Percentiles rank a stretch among this genome's conserved stretches.
phyloP scores from a whole-genome alignment of 1,140 invertebrate species.

The Lethrus apterus region DNA sequence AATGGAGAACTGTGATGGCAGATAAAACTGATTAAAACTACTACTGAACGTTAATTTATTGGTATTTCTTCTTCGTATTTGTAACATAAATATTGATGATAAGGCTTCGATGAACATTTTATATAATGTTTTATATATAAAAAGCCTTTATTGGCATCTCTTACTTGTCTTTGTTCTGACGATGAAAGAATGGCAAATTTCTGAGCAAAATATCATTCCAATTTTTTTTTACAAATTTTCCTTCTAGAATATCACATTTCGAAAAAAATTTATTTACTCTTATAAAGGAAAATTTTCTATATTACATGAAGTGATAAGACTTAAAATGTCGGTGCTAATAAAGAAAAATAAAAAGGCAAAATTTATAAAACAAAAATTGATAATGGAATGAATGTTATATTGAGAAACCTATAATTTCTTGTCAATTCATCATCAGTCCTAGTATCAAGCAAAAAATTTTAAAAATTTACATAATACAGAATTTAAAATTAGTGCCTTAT shows the following conservation, averaged over 20 bases:
- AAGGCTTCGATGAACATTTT: too few relatives aligned
- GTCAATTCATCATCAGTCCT: too few relatives aligned
- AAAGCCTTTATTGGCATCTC: constrained; percentile 4
- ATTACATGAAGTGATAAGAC: constrained; percentile 9
- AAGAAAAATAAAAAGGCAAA: constrained; percentile 7
- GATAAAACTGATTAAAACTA: neutral
- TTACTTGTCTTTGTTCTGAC: constrained; percentile 2
- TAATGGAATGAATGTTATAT: too few relatives aligned
- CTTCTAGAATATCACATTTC: neutral
- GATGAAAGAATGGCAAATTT: neutral
- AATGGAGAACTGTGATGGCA: constrained; percentile 2
- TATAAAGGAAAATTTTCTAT: too few relatives aligned
- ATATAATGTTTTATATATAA: too few relatives aligned
- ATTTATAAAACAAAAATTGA: too few relatives aligned
- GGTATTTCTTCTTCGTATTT: too few relatives aligned
- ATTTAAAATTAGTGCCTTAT: neutral
- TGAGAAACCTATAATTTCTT: too few relatives aligned
- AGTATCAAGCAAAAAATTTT: too few relatives aligned
- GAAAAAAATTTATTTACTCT: too few relatives aligned
- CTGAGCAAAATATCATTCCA: neutral
- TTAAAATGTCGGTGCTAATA: neutral
- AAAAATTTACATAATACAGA: too few relatives aligned
- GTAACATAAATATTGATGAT: too few relatives aligned
- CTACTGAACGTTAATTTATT: neutral
- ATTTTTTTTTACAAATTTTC: neutral